phyloP scores from a whole-genome alignment of 1,140 invertebrate species.

The Leptoteleia sp. region DNA sequence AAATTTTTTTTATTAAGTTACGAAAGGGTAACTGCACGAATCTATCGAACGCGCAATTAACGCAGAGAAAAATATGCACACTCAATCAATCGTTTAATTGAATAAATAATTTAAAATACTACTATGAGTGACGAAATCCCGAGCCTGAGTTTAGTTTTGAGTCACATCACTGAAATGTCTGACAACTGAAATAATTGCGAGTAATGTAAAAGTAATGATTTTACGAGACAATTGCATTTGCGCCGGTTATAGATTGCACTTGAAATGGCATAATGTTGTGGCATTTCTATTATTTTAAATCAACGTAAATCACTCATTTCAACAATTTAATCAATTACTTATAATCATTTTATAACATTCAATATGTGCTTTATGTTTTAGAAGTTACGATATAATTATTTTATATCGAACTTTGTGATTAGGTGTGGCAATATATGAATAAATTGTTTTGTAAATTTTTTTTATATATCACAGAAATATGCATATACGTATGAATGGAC shows the following conservation, averaged over 20 bases:
- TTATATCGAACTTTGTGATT: no score
- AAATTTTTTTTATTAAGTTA: background rate
- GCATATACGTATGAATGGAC: no score
- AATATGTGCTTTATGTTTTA: background rate
- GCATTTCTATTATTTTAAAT: constrained; percentile 37
- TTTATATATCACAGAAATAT: no score
- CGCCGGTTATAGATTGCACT: constrained; percentile 27
- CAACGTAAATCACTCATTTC: constrained; percentile 15
- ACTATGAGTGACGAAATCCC: constrained; percentile 10
- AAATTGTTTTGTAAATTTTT: no score
- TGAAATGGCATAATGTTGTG: constrained; percentile 17
- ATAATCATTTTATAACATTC: constrained; percentile 1
- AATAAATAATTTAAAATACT: constrained; percentile 19
- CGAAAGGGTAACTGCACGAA: no score
- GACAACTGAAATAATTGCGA: constrained; percentile 38
- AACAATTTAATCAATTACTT: constrained; percentile 9
- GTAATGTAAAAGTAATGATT: constrained; percentile 50
- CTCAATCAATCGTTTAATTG: constrained; percentile 14
- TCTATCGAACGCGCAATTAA: no score
- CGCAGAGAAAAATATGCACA: constrained; percentile 3
- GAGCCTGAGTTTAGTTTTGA: constrained; percentile 5
- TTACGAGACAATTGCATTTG: constrained; percentile 40
- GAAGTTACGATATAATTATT: no score
- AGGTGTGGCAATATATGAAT: no score
- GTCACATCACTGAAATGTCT: constrained; percentile 11